Evolutionary conservation across 2,888 invertebrate genomes (phyloP).

Genomic region (Drosophila hamatofila): DNA sequence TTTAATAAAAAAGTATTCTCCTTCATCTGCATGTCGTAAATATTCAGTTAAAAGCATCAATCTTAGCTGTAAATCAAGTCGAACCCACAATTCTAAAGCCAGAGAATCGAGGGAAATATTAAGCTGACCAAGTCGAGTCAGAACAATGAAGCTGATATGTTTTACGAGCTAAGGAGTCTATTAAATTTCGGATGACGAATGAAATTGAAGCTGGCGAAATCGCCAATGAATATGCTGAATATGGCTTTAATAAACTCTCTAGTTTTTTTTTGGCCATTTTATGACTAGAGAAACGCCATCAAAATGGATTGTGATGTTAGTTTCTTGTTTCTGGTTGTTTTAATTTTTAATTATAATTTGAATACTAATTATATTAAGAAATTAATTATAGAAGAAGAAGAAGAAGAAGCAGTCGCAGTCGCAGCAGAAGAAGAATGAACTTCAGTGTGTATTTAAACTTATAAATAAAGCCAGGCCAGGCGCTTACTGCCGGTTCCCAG

Average conservation of each 20-base stretch:
- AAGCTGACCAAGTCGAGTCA: neutral
- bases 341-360: constrained; percentile 51
- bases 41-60: neutral
- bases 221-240: neutral
- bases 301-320: constrained; percentile 34
- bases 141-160: neutral
- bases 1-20: neutral
- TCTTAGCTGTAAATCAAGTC: constrained; percentile 11
- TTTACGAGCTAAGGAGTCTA: constrained; percentile 9
- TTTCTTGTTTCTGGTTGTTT: constrained; percentile 31
- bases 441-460: neutral
- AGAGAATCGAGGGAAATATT: neutral
- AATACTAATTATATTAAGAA: constrained; percentile 52
- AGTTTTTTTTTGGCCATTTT: constrained; percentile 23
- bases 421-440: constrained; percentile 1
- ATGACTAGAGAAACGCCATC: constrained; percentile 27
- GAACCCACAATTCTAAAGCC: neutral
- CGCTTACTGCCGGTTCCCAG: constrained; percentile 5
- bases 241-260: constrained; percentile 16
- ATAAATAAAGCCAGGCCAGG: constrained; percentile 12
- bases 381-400: neutral
- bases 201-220: neutral
- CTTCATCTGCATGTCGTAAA: neutral
- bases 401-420: too few relatives aligned
- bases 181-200: neutral